phyloP scores from a whole-genome alignment of 2,797 vertebrate species.

The Gymnoscopelus braueri region DNA sequence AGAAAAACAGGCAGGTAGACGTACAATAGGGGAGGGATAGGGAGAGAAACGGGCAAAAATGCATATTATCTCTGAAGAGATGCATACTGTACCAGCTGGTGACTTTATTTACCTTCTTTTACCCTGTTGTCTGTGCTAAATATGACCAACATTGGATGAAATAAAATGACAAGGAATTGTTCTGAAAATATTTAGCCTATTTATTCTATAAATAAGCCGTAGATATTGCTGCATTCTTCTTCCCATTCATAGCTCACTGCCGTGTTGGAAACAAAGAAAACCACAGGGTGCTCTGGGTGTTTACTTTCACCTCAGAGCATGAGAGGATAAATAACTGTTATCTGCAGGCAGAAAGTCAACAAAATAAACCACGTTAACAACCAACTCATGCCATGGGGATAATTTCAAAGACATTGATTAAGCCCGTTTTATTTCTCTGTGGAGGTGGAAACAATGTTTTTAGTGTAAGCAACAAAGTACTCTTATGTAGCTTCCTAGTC shows the following conservation, averaged over 20 bases:
- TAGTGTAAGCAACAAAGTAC: neutral
- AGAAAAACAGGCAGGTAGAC: too few relatives aligned
- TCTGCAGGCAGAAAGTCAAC: neutral
- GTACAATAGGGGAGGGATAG: neutral
- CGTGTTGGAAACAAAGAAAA: slow-evolving; percentile 1
- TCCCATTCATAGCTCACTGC: neutral
- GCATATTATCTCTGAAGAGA: neutral
- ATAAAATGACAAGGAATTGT: neutral
- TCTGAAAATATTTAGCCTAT: slow-evolving; percentile 20
- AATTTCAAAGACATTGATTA: neutral
- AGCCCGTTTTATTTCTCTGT: neutral
- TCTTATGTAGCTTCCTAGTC: neutral
- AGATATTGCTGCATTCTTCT: slow-evolving; percentile 9
- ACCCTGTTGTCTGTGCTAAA: neutral
- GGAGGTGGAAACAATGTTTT: neutral
- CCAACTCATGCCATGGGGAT: neutral
- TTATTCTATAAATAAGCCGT: neutral
- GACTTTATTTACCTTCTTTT: neutral
- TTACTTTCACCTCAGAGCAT: neutral
- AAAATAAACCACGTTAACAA: neutral
- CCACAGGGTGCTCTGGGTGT: neutral
- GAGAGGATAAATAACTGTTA: slow-evolving; percentile 9
- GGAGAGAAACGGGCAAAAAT: neutral
- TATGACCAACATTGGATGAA: neutral
- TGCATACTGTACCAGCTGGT: neutral